Percentiles rank a stretch among this genome's conserved stretches.
Conservation (phyloP, 2,113 vertebrate species). For the Pachyramphus minor region DNA sequence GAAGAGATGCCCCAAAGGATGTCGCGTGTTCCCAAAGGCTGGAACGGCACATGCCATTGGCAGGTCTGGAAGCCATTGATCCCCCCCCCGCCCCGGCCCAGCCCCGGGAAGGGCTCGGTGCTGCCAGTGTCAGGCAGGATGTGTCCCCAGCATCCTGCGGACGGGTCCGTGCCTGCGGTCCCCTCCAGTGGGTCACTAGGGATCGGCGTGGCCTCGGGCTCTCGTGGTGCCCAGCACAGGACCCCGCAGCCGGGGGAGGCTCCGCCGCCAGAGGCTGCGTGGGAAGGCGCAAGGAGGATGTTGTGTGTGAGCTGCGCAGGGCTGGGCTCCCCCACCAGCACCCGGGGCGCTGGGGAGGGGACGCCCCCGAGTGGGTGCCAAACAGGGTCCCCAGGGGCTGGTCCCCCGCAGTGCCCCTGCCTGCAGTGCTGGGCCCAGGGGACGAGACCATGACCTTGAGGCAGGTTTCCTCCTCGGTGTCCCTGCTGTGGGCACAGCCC, state of each 20-base stretch:
- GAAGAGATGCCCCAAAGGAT: not conserved
- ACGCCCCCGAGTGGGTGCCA: fast-evolving
- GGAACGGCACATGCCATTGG: not conserved
- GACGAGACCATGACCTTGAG: not conserved
- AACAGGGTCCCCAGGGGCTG: not conserved
- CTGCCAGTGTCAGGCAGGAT: not conserved
- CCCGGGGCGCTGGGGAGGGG: not conserved
- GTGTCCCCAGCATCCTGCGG: not conserved
- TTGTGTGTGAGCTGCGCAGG: not conserved
- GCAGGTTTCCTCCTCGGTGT: not conserved
- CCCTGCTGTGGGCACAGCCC: not conserved
- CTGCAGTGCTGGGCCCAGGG: not conserved
- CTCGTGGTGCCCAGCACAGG: not conserved
- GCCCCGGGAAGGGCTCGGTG: not conserved
- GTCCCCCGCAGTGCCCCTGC: not conserved
- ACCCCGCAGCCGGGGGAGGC: not conserved
- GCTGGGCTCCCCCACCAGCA: not conserved
- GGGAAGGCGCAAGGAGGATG: not conserved
- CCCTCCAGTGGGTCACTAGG: not conserved
- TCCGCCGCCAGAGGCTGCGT: not conserved
- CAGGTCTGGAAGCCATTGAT: not conserved
- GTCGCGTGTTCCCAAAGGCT: not conserved
- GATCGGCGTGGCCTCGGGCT: not conserved
- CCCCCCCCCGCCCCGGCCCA: not conserved
- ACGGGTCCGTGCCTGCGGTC: not conserved